Conservation (phyloP, 1,140 invertebrate species). For the Tribolium castaneum region DNA sequence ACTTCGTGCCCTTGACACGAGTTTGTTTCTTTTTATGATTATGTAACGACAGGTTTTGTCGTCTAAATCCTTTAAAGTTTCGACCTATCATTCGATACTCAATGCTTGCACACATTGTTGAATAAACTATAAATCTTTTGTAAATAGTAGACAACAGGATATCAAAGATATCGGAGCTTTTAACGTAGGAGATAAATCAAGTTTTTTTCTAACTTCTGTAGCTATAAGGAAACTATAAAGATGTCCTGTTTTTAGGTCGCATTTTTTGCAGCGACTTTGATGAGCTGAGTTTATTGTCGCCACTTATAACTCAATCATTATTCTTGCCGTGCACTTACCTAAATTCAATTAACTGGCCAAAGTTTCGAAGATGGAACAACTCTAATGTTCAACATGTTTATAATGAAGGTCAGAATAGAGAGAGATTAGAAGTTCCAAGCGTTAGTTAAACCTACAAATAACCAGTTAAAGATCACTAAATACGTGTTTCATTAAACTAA, state of each 20-base stretch:
- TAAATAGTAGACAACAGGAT: not conserved
- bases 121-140: not conserved
- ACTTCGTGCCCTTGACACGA: no score
- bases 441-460: constrained; percentile 16
- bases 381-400: constrained; percentile 9
- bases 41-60: not conserved
- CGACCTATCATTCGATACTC: not conserved
- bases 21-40: no score
- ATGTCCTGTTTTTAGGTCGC: not conserved
- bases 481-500: not conserved
- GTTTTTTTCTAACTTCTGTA: not conserved
- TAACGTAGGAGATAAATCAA: not conserved
- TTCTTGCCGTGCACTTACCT: constrained; percentile 15
- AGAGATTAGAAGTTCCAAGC: not conserved
- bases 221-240: not conserved
- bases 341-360: constrained; percentile 28
- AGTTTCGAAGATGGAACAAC: constrained; percentile 26
- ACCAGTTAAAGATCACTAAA: not conserved
- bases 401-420: constrained; percentile 11
- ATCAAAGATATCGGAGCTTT: not conserved
- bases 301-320: constrained; percentile 21
- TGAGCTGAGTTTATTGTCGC: not conserved
- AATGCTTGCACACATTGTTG: not conserved
- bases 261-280: not conserved
- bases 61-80: not conserved